phyloP scores from a whole-genome alignment of 2,113 vertebrate genomes.

The Chunga burmeisteri region DNA sequence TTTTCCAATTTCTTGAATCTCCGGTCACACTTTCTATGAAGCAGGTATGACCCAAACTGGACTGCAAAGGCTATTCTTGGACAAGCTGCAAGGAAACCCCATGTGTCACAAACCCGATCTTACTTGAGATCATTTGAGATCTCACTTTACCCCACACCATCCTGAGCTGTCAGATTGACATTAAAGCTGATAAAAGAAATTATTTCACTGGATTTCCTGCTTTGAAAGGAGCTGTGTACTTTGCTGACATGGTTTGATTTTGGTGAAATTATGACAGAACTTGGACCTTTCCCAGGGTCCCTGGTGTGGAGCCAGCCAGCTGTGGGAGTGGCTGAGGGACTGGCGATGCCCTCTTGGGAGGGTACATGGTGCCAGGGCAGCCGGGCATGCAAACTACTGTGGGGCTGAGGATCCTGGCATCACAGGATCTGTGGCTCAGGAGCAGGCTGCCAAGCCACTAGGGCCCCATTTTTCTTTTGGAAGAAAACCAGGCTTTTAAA shows the following conservation, averaged over 20 bases:
- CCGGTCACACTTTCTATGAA: neutral
- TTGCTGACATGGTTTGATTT: neutral
- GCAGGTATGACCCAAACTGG: neutral
- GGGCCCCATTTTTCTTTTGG: slow-evolving; percentile 25
- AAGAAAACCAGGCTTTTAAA: slow-evolving; percentile 34
- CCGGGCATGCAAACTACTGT: neutral
- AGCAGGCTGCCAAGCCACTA: slow-evolving; percentile 40
- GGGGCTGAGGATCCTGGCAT: neutral
- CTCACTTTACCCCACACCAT: neutral
- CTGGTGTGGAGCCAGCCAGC: neutral
- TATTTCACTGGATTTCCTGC: neutral
- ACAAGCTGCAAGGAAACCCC: neutral
- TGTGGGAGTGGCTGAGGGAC: neutral
- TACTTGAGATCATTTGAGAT: neutral
- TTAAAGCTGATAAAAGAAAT: neutral
- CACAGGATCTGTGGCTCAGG: slow-evolving; percentile 4
- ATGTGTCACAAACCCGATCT: neutral
- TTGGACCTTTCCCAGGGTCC: neutral
- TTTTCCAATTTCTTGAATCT: neutral
- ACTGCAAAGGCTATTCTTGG: neutral
- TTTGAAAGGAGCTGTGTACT: neutral
- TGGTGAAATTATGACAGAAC: neutral
- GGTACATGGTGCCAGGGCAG: neutral
- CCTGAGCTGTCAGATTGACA: neutral
- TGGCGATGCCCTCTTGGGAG: neutral